These are phyloP conservation scores for Beaufortia kweichowensis DNA, from an alignment of 2,113 vertebrate genomes.

Conservation along the genomic window DNA sequence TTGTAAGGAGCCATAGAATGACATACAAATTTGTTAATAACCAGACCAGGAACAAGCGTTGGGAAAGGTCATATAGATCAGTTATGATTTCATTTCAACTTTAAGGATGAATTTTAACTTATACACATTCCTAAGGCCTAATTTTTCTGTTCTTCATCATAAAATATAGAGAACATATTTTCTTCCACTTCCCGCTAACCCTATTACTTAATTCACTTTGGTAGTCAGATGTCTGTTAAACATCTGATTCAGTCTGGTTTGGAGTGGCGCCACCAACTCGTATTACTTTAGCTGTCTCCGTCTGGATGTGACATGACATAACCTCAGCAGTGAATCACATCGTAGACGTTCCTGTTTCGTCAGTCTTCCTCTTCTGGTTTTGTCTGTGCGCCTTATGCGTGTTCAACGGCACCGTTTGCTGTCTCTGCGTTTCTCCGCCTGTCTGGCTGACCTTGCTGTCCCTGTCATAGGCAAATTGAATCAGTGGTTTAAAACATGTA, in stretches of 20 bases:
- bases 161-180: neutral
- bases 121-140: no score
- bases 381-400: neutral
- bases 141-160: no score
- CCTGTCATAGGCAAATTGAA: slow-evolving; percentile 10
- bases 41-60: no score
- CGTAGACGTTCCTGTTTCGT: neutral
- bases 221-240: neutral
- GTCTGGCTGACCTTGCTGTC: neutral
- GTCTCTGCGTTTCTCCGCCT: neutral
- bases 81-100: no score
- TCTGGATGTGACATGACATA: slow-evolving; percentile 6
- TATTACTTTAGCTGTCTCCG: neutral
- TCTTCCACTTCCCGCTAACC: neutral
- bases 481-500: neutral
- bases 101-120: no score
- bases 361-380: neutral
- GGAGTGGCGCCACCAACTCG: neutral
- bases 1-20: no score
- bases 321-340: neutral
- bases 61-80: no score
- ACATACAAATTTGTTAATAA: no score
- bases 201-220: neutral
- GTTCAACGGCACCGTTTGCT: neutral
- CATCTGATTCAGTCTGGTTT: neutral